Percentiles rank a stretch among this genome's conserved stretches.
Conservation (phyloP, 2,797 vertebrate genomes). For the Avahi laniger region DNA sequence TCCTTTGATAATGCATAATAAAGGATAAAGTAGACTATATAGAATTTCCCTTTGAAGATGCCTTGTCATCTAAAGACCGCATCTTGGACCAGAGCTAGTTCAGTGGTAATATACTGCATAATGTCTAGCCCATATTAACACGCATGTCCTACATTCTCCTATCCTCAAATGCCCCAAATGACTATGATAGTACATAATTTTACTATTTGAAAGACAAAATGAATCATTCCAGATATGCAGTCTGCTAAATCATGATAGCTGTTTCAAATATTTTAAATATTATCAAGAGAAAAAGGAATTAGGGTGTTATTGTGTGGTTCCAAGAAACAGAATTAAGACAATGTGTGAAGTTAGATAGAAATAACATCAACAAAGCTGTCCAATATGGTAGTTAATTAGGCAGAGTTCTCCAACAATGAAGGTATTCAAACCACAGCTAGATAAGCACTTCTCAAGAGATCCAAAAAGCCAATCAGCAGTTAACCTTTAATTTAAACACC, state of each 20-base stretch:
- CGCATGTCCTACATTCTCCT: neutral
- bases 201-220: neutral
- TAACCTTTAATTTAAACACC: neutral
- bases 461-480: neutral
- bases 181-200: neutral
- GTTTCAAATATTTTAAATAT: conserved; percentile 18
- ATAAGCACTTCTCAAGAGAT: neutral
- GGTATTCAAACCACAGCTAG: neutral
- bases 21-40: neutral
- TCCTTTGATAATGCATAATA: neutral
- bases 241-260: neutral
- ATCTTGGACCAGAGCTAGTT: neutral
- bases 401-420: neutral
- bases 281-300: neutral
- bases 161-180: neutral
- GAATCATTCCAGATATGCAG: neutral
- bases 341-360: neutral
- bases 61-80: neutral
- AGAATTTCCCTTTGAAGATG: neutral
- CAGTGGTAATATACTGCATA: neutral
- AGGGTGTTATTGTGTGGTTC: neutral
- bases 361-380: neutral
- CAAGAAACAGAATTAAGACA: conserved; percentile 31
- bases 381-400: neutral
- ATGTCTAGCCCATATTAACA: neutral